These are phyloP conservation scores for Falco biarmicus DNA, from an alignment of 2,797 vertebrate species.

Conservation along the genomic window DNA sequence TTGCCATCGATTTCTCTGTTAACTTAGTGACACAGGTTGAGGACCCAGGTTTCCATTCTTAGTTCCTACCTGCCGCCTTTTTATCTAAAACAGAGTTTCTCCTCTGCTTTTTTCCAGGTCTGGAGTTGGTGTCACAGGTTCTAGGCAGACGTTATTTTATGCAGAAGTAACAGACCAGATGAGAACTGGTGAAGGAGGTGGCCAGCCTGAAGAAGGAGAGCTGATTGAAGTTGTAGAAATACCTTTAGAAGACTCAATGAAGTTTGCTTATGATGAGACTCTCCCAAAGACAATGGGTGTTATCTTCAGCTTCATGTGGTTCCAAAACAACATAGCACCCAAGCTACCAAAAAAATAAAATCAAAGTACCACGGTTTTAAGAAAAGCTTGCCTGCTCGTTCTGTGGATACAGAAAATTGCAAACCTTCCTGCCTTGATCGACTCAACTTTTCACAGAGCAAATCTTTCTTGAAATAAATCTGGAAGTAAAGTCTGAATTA, in stretches of 20 bases:
- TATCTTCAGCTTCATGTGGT: slow-evolving; percentile 93
- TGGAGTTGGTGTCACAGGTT: slow-evolving; percentile 88
- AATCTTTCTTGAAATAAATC: slow-evolving; percentile 2
- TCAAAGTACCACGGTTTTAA: neutral
- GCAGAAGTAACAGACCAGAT: slow-evolving; percentile 92
- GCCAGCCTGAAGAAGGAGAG: slow-evolving; percentile 88
- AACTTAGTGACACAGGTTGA: neutral
- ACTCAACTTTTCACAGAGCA: neutral
- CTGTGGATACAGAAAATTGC: neutral
- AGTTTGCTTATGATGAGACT: slow-evolving; percentile 85
- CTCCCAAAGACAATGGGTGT: slow-evolving; percentile 91
- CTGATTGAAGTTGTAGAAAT: slow-evolving; percentile 92
- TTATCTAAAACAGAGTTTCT: neutral
- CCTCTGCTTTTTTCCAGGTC: slow-evolving; percentile 77
- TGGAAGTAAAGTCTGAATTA: neutral
- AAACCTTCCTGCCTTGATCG: neutral
- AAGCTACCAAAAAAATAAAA: slow-evolving; percentile 27
- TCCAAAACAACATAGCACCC: slow-evolving; percentile 88
- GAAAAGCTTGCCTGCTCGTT: neutral
- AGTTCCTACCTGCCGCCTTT: neutral
- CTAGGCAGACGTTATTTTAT: slow-evolving; percentile 94
- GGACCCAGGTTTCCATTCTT: neutral
- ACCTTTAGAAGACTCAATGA: slow-evolving; percentile 88
- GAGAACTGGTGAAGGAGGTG: slow-evolving; percentile 84
- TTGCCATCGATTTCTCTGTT: neutral